Evolutionary conservation across 2,797 vertebrate genomes (phyloP), one percentile per base, ranked within the genome.

Genomic region (Lophura swinhoii): DNA sequence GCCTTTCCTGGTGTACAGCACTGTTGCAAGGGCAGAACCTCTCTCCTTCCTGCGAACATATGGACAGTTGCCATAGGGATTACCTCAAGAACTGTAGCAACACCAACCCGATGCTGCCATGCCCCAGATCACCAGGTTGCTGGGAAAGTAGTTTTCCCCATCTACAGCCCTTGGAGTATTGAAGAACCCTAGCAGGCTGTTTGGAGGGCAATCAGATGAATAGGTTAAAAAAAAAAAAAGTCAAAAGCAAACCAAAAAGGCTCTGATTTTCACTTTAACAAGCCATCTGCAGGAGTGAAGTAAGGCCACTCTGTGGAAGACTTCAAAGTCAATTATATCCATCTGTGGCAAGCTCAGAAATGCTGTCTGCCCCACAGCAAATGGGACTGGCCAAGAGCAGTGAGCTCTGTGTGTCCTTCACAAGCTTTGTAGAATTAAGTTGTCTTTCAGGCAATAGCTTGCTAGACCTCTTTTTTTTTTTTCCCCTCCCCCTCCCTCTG

Each of bases 31-130:
- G n/a, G 14, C 24, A 81, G 77, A 24, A 78, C 5, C 6, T 74
- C 43, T 87, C 18, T 5, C 3, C 1, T 60, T 24, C 12, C 48
- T 7, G 13, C 4, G 4, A 49, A 69, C 10, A 9, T 21, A 6
- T 0, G 4, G 13, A 14, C 29, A 49, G 0, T 0, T 29, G 10
- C 21, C 1, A 1, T 6, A 39, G 22, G 2, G 4, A 8, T 10
- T 9, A 15, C 7, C 4, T 3, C 17, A 24, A 68, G 29, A 28
- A 60, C 33, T 33, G 22, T 41, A 35, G 51, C 84, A 77, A 39
- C 67, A 66, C 4, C 28, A 69, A 22, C 23, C 12, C 35, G 55
- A 22, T 0, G 0, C 8, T 1, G 12, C 39, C 14, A 48, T 29
- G 37, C 5, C 9, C 26, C 26, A 28, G 35, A 37, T 4, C 35